Conservation (phyloP, 92 coral and sea anemone genomes). For the Siderastrea siderea region DNA sequence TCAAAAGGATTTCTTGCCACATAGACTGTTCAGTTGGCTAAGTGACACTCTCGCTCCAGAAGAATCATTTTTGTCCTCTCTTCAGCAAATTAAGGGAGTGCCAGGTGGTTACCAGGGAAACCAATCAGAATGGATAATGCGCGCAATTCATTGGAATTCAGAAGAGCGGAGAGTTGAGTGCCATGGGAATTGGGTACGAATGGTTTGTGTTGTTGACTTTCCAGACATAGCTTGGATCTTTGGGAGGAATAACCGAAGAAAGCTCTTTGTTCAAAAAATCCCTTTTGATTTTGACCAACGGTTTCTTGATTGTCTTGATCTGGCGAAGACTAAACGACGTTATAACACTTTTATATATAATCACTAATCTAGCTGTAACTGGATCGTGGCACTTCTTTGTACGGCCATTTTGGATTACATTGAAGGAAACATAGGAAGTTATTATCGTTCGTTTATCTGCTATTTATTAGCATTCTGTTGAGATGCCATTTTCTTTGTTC, state of each 20-base stretch:
- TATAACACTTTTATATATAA: background rate
- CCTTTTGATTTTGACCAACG: constrained; percentile 13
- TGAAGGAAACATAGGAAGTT: too few relatives aligned
- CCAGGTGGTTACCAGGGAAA: constrained; percentile 12
- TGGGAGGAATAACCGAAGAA: background rate
- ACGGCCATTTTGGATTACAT: too few relatives aligned
- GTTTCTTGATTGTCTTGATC: constrained; percentile 13
- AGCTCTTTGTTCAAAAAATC: constrained; percentile 39
- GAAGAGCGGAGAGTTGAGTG: background rate
- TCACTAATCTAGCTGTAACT: background rate
- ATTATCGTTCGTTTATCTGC: too few relatives aligned
- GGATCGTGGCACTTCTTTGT: too few relatives aligned
- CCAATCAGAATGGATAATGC: constrained; percentile 20
- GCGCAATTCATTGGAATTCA: background rate
- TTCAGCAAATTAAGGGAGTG: constrained; percentile 14
- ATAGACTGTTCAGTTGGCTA: background rate
- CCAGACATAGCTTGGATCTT: constrained; percentile 38
- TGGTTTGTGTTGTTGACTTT: constrained; percentile 28
- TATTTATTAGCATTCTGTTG: too few relatives aligned
- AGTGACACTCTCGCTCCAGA: constrained; percentile 4
- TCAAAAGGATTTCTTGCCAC: background rate
- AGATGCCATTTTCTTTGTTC: too few relatives aligned
- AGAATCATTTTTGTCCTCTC: constrained; percentile 21
- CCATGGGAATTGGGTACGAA: constrained; percentile 26
- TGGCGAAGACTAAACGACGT: background rate